A percentile compares a stretch with the other conserved stretches of the same genome.
Evolutionary conservation across 2,888 invertebrate species (phyloP).

Genomic region (Plemyria rubiginata): DNA sequence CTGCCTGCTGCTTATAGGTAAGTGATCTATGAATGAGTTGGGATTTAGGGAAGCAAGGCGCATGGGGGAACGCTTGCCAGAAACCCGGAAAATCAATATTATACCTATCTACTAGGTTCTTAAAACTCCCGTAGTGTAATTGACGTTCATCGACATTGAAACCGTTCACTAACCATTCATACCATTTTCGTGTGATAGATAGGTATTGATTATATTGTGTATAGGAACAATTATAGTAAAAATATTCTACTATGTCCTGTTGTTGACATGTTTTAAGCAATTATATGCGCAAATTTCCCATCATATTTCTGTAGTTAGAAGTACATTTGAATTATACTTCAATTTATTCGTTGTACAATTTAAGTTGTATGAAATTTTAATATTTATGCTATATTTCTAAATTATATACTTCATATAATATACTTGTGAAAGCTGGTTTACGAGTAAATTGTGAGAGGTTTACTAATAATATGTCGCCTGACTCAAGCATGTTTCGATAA

Average conservation of each 20-base stretch:
- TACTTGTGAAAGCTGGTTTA: background rate
- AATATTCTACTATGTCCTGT: too few species aligned
- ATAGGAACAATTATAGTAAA: constrained; percentile 5
- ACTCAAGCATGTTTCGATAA: background rate
- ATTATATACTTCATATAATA: too few species aligned
- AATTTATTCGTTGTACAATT: too few species aligned
- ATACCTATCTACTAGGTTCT: constrained; percentile 43
- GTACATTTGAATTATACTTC: too few species aligned
- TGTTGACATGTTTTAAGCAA: background rate
- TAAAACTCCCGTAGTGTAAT: background rate
- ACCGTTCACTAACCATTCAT: background rate
- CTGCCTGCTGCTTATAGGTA: constrained; percentile 17
- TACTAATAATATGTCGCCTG: constrained; percentile 1
- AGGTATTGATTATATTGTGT: too few species aligned
- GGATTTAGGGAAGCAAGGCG: constrained; percentile 56
- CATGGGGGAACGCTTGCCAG: constrained; percentile 71
- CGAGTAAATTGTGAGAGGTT: constrained; percentile 1
- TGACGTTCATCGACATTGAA: constrained; percentile 7
- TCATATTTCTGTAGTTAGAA: background rate
- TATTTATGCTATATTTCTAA: too few species aligned
- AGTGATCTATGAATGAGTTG: constrained; percentile 42
- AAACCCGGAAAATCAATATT: constrained; percentile 65
- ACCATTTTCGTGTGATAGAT: constrained; percentile 1
- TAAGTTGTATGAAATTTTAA: too few species aligned
- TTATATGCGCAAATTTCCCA: background rate